phyloP scores from a whole-genome alignment of 1,140 invertebrate species.

The Pseudomyrmex concolor region DNA sequence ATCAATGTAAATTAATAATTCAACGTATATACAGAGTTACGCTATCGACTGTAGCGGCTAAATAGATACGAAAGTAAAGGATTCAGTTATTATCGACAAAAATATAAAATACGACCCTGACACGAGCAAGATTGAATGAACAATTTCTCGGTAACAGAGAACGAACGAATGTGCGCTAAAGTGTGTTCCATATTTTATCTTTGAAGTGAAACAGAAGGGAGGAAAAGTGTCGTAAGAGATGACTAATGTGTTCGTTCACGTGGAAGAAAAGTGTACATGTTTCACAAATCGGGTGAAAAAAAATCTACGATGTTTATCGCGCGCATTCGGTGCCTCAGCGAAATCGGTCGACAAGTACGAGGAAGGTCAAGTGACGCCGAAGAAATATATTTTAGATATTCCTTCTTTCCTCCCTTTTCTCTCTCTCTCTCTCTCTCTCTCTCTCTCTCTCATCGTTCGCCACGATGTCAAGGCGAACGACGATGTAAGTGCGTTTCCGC shows the following conservation, averaged over 20 bases:
- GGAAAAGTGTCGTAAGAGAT: not conserved
- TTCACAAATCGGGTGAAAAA: not conserved
- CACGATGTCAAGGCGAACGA: constrained; percentile 63
- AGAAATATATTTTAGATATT: constrained; percentile 54
- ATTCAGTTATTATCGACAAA: not conserved
- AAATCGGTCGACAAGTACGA: constrained; percentile 39
- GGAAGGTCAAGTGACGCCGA: constrained; percentile 49
- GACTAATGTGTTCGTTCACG: not conserved
- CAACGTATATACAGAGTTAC: not conserved
- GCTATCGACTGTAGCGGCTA: not conserved
- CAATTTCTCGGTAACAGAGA: constrained; percentile 1
- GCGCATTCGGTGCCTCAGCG: not conserved
- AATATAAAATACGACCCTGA: constrained; percentile 1
- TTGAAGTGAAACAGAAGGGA: not conserved
- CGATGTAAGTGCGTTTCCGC: constrained; percentile 37
- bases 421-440: too few species aligned
- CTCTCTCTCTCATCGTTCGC: too few species aligned
- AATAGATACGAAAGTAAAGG: constrained; percentile 37
- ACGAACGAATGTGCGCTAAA: not conserved
- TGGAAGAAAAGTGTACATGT: not conserved
- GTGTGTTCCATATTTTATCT: constrained; percentile 2
- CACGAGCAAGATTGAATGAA: not conserved
- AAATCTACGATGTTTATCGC: not conserved
- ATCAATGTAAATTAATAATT: constrained; percentile 47
- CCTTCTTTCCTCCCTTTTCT: too few species aligned